Conservation (phyloP, 2,888 invertebrate genomes). For the Cataglyphis livida region DNA sequence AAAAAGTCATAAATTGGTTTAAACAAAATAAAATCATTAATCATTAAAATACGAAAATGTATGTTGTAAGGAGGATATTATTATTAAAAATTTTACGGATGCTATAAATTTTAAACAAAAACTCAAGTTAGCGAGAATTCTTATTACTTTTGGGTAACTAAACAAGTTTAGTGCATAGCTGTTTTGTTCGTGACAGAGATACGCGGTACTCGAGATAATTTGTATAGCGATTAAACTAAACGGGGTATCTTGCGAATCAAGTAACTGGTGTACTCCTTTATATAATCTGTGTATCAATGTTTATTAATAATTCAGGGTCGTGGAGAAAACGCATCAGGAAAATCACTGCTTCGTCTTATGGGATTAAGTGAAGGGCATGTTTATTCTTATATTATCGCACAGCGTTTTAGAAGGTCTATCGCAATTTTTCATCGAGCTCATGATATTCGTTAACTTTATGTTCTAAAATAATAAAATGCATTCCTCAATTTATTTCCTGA, state of each 20-base stretch:
- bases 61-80: not conserved
- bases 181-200: not conserved
- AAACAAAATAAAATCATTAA: not conserved
- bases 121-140: not conserved
- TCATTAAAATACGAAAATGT: not conserved
- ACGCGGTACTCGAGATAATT: not conserved
- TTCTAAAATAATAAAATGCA: not conserved
- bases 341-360: slow-evolving; percentile 11
- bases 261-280: slow-evolving; percentile 22
- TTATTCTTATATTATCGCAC: slow-evolving; percentile 1
- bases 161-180: slow-evolving; percentile 1
- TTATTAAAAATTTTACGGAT: not conserved
- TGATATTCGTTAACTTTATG: not conserved
- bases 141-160: not conserved
- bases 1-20: not conserved
- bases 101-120: not conserved
- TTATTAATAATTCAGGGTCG: slow-evolving; percentile 41
- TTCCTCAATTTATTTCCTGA: not conserved
- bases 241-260: not conserved
- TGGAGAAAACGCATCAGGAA: slow-evolving; percentile 16
- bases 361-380: slow-evolving; percentile 4
- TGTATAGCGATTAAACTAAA: not conserved
- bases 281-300: slow-evolving; percentile 27
- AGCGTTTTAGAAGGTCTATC: not conserved
- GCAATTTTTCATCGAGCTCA: not conserved